Percentiles rank a stretch among this genome's conserved stretches.
Evolutionary conservation across 2,888 invertebrate species (phyloP).

Genomic region (Brachyptera putata): DNA sequence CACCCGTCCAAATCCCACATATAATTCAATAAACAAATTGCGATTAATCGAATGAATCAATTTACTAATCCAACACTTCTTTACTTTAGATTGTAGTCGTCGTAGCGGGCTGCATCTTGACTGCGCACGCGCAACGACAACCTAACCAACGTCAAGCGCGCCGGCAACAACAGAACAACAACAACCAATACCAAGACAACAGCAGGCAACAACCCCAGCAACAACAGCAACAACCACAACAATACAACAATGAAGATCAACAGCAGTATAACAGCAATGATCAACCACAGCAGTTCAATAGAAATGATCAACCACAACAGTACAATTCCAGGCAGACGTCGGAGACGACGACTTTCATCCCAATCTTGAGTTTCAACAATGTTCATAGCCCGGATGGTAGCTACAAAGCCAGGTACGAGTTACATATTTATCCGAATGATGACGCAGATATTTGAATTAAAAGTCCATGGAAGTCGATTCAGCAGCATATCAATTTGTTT

Average conservation of each 20-base stretch:
- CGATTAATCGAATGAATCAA: too few relatives aligned
- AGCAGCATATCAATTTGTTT: too few relatives aligned
- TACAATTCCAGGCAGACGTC: background rate
- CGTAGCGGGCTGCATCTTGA: background rate
- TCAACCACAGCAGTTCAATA: constrained; percentile 3
- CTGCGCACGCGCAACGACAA: background rate
- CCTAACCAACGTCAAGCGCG: constrained; percentile 1
- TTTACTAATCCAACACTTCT: too few relatives aligned
- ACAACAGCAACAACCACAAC: constrained; percentile 28
- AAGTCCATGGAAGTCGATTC: too few relatives aligned
- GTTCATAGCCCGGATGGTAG: constrained; percentile 80
- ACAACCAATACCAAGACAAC: background rate
- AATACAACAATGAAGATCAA: constrained; percentile 17
- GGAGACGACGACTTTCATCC: constrained; percentile 51
- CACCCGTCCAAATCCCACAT: too few relatives aligned
- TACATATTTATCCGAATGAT: too few relatives aligned
- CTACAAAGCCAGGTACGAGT: constrained; percentile 74
- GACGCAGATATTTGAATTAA: too few relatives aligned
- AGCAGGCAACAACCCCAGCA: too few relatives aligned
- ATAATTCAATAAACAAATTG: too few relatives aligned
- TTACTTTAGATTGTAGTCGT: background rate
- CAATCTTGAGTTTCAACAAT: constrained; percentile 76
- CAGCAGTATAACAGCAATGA: constrained; percentile 6
- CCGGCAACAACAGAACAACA: constrained; percentile 1
- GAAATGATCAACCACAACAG: background rate